phyloP scores from a whole-genome alignment of 2,113 vertebrate genomes.

The Eudyptes chrysolophus region DNA sequence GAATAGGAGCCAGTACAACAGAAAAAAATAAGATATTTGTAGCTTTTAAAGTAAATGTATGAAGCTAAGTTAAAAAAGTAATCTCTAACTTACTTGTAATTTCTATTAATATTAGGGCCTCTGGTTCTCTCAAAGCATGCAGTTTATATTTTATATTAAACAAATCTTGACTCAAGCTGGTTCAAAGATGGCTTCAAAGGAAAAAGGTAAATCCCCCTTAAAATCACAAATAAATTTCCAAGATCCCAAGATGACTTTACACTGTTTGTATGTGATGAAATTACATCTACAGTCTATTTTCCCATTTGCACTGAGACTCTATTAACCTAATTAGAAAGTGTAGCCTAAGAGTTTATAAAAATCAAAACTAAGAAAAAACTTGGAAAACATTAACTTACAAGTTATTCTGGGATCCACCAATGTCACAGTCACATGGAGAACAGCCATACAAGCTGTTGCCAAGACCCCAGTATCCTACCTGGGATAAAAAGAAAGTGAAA shows the following conservation, averaged over 20 bases:
- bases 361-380: background rate
- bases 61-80: background rate
- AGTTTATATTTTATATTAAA: background rate
- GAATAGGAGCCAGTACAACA: background rate
- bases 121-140: background rate
- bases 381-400: conserved; percentile 68
- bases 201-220: background rate
- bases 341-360: background rate
- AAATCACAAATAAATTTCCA: background rate
- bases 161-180: background rate
- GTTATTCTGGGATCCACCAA: conserved; percentile 79
- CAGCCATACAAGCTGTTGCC: conserved; percentile 77
- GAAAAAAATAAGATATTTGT: background rate
- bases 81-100: background rate
- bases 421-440: conserved; percentile 85
- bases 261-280: background rate
- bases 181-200: background rate
- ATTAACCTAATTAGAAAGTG: background rate
- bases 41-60: background rate
- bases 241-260: background rate
- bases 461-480: conserved; percentile 88
- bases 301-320: background rate
- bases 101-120: background rate
- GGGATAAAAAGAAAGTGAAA: background rate
- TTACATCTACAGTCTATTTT: background rate